phyloP scores from a whole-genome alignment of 2,888 invertebrate genomes.

The Drosophila demipolita region DNA sequence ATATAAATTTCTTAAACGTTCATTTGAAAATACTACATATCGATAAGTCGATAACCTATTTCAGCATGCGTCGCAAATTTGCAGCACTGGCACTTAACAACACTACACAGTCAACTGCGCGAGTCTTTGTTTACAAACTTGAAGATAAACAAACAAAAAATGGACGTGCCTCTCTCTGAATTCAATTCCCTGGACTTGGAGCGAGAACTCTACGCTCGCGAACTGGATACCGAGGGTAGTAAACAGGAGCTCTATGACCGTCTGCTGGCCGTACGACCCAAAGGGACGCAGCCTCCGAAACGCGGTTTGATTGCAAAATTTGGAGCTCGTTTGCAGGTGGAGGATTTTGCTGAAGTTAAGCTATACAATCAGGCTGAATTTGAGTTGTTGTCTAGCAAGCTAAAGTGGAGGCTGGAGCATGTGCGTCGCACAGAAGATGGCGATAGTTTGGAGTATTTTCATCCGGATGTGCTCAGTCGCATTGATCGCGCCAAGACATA shows the following conservation, averaged over 20 bases:
- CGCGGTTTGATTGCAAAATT: constrained; percentile 16
- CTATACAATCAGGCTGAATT: constrained; percentile 19
- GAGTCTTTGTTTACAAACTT: constrained; percentile 39
- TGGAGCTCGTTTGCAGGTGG: constrained; percentile 38
- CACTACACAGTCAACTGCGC: constrained; percentile 12
- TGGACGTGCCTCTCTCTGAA: constrained; percentile 48
- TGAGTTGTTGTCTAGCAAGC: constrained; percentile 14
- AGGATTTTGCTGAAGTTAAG: constrained; percentile 41
- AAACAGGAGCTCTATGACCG: constrained; percentile 44
- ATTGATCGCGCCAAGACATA: constrained; percentile 42
- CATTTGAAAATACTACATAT: constrained; percentile 9
- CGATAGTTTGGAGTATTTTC: constrained; percentile 40
- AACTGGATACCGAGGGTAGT: constrained; percentile 16
- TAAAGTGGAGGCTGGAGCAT: constrained; percentile 40
- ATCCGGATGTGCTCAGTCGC: constrained; percentile 29
- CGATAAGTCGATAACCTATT: constrained; percentile 34
- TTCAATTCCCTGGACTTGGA: constrained; percentile 45
- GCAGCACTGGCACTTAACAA: constrained; percentile 1
- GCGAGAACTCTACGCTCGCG: constrained; percentile 35
- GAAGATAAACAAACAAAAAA: background rate
- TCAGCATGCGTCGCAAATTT: constrained; percentile 6
- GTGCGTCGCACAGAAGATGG: constrained; percentile 37
- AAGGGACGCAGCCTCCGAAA: background rate
- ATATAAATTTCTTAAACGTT: background rate
- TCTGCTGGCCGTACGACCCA: constrained; percentile 19